Evolutionary conservation across 2,888 invertebrate genomes (phyloP), one percentile per base, ranked within the genome.

Genomic region (Apocheima hispidaria): DNA sequence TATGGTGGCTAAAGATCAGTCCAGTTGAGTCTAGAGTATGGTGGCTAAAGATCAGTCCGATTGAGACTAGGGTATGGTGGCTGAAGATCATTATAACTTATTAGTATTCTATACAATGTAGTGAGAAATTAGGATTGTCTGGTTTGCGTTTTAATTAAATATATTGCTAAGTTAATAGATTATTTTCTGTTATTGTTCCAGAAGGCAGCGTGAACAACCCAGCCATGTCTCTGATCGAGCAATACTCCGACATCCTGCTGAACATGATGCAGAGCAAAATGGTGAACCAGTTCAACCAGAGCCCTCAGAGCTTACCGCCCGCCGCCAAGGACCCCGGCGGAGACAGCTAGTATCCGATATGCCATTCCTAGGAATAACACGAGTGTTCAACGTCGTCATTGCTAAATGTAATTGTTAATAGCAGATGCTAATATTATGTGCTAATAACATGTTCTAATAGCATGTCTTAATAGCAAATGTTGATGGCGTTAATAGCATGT

Each of bases 241-340:
- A 94, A 71, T 95, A 94, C 79, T 94, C 94, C 10, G 95, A 95
- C 77, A 92, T 95, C 33, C 83, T 95, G 14, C 92, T 94, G 43
- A 94, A 94, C 69, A 90, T 92, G 87, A 91, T 92, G 92, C 92
- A 92, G 65, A 88, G 75, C 20, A 91, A 92, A 70, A 88, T 93
- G 88, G 91, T 92, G 44, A 89, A 85, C 65, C 90, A 92, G 56
- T 88, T 88, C 75, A 71, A 84, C 0, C 83, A 83, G 63, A 83
- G 82, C 28, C 90, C 89, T 0, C 90, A 90, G 51, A 90, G 90
- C 21, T 71, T 90, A 7, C 90, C 91, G 6, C 88, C 88, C 4
- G 78, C 72, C 69, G 70, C 79, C 26, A 77, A 86, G 2, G 87
- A 88, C 14, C 75, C 82, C 28, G 79, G 74, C 12, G 73, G 74